A percentile compares a stretch with the other conserved stretches of the same genome.
phyloP scores from a whole-genome alignment of 2,888 invertebrate species.

The Microchrysa polita region DNA sequence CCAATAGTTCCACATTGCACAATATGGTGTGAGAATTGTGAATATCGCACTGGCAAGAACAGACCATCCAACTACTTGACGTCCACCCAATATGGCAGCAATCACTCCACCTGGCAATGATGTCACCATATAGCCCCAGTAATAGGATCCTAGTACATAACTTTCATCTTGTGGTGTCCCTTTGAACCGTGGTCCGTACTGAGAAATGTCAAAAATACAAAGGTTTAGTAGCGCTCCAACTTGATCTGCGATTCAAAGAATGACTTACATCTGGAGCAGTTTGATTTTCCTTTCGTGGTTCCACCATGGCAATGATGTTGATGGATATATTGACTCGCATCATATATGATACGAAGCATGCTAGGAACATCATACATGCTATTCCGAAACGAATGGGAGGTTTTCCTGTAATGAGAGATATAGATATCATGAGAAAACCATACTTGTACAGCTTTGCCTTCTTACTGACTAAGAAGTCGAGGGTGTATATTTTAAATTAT shows the following conservation, averaged over 20 bases:
- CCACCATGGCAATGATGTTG: constrained; percentile 77
- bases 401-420: constrained; percentile 60
- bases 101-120: constrained; percentile 73
- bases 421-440: too few relatives aligned
- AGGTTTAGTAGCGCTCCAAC: background rate
- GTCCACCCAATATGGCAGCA: constrained; percentile 73
- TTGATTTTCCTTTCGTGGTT: constrained; percentile 64
- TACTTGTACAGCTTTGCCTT: too few relatives aligned
- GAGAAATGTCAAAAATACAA: constrained; percentile 46
- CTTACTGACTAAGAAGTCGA: too few relatives aligned
- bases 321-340: constrained; percentile 80
- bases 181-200: constrained; percentile 66
- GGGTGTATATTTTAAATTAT: too few relatives aligned
- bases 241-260: background rate
- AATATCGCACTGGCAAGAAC: constrained; percentile 67
- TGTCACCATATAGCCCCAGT: constrained; percentile 75
- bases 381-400: constrained; percentile 68
- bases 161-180: constrained; percentile 74
- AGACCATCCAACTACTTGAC: constrained; percentile 69
- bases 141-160: constrained; percentile 72
- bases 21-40: constrained; percentile 70
- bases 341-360: constrained; percentile 79
- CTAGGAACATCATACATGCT: constrained; percentile 77
- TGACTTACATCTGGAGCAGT: constrained; percentile 58
- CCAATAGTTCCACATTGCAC: constrained; percentile 68